Evolutionary conservation across 1,140 invertebrate genomes (phyloP).

Genomic region (Zophobas atratus): DNA sequence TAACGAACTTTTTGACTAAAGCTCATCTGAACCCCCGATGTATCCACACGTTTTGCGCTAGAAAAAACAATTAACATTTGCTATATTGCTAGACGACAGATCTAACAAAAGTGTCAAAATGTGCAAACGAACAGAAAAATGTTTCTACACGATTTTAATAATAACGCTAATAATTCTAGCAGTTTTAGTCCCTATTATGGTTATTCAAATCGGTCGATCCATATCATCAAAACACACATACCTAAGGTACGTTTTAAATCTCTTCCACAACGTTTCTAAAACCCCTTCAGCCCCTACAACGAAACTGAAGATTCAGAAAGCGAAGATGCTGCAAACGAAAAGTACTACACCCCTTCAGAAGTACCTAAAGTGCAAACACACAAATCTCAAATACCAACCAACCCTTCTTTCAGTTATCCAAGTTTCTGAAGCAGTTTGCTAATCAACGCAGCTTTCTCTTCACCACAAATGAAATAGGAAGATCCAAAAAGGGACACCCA

Average conservation of each 20-base stretch:
- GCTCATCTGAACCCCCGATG: too few species aligned
- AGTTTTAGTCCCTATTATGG: background rate
- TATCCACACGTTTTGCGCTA: too few species aligned
- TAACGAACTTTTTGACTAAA: too few species aligned
- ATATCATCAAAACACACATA: too few species aligned
- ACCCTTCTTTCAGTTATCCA: background rate
- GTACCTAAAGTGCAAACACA: too few species aligned
- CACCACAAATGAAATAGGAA: background rate
- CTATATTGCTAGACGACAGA: background rate
- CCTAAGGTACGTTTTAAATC: too few species aligned
- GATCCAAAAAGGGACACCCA: background rate
- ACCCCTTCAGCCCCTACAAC: slow-evolving; percentile 48
- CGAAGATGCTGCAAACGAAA: too few species aligned
- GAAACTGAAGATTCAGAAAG: too few species aligned
- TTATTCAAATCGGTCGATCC: background rate
- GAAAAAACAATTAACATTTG: too few species aligned
- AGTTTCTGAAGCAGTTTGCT: slow-evolving; percentile 1
- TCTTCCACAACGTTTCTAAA: background rate
- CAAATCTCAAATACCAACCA: too few species aligned
- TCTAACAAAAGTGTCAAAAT: background rate
- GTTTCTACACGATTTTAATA: background rate
- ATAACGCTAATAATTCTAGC: background rate
- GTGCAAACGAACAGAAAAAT: background rate
- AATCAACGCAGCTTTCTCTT: background rate
- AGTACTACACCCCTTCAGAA: too few species aligned